Evolutionary conservation across 2,113 vertebrate genomes (phyloP).

Genomic region (Saimiri boliviensis): DNA sequence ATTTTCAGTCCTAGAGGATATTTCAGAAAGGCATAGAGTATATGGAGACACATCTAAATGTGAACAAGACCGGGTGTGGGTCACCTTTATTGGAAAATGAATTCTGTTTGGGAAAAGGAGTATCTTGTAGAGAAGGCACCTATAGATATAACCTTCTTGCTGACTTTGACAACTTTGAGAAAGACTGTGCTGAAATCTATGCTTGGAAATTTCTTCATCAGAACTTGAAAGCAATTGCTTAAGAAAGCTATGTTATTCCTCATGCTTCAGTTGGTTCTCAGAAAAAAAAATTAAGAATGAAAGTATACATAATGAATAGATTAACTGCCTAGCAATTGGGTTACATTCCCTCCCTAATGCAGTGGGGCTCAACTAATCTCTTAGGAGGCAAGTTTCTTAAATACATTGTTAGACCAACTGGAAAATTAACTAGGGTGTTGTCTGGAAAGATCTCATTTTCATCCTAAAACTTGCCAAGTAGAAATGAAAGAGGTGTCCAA

Average conservation of each 20-base stretch:
- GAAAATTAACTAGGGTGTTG: conserved; percentile 58
- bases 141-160: background rate
- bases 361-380: conserved; percentile 52
- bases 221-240: background rate
- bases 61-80: background rate
- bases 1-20: background rate
- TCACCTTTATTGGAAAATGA: background rate
- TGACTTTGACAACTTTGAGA: background rate
- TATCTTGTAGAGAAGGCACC: background rate
- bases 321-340: conserved; percentile 55
- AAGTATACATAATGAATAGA: conserved; percentile 56
- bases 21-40: background rate
- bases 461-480: conserved; percentile 21
- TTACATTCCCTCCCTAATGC: conserved; percentile 1
- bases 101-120: background rate
- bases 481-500: conserved; percentile 13
- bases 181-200: background rate
- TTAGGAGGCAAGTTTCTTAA: conserved; percentile 25
- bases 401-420: conserved; percentile 54
- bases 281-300: conserved; percentile 56
- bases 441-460: background rate
- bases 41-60: background rate
- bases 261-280: conserved; percentile 38
- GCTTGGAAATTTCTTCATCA: background rate
- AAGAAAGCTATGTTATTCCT: conserved; percentile 29